phyloP scores from a whole-genome alignment of 2,888 invertebrate genomes.

The Gari tellinella region DNA sequence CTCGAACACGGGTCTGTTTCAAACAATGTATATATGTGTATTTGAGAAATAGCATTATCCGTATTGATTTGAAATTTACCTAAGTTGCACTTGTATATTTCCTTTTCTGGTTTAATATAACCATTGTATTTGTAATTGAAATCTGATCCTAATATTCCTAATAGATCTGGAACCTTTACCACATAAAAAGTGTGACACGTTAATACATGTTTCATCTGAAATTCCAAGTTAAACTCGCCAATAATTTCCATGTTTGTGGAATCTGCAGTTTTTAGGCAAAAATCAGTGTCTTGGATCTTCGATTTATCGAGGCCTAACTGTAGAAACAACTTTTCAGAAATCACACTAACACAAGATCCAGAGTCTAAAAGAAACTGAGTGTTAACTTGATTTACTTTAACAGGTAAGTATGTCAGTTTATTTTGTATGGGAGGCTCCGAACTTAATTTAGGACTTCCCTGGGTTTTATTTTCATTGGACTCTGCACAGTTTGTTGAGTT shows the following conservation, averaged over 20 bases:
- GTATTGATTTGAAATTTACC: background rate
- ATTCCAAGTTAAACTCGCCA: background rate
- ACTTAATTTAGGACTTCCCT: too few relatives aligned
- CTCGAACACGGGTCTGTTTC: too few relatives aligned
- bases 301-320: background rate
- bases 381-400: background rate
- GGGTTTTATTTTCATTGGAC: too few relatives aligned
- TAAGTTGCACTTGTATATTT: background rate
- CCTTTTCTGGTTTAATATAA: background rate
- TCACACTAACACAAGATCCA: background rate
- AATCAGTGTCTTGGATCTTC: background rate
- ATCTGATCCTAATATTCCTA: slow-evolving; percentile 11
- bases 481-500: too few relatives aligned
- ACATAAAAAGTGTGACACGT: background rate
- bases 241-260: background rate
- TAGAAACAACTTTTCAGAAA: slow-evolving; percentile 1
- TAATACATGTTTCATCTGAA: background rate
- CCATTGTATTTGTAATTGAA: slow-evolving; percentile 8
- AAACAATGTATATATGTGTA: too few relatives aligned
- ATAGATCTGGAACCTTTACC: background rate
- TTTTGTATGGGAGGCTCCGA: background rate
- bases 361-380: slow-evolving; percentile 1
- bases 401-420: background rate
- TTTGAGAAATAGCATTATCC: too few relatives aligned
- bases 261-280: slow-evolving; percentile 3